Percentiles rank a stretch among this genome's conserved stretches.
phyloP scores from a whole-genome alignment of 2,888 invertebrate species.

The Drosophila demipolita region DNA sequence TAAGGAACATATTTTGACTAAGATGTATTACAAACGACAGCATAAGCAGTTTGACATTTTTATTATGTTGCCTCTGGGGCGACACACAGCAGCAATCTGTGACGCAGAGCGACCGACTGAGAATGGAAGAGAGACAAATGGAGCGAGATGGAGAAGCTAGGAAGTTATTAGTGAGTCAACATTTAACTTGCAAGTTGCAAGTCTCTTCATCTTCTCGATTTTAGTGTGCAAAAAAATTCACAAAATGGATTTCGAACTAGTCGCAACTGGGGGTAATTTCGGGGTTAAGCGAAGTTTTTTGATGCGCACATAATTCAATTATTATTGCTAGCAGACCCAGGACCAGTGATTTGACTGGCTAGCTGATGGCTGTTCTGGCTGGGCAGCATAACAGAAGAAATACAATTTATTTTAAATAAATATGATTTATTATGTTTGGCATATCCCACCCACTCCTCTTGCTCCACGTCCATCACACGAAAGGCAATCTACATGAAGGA shows the following conservation, averaged over 20 bases:
- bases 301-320: slow-evolving; percentile 72
- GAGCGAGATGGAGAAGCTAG: not conserved
- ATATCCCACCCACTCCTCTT: slow-evolving; percentile 20
- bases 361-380: slow-evolving; percentile 6
- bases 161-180: slow-evolving; percentile 29
- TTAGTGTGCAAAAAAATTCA: slow-evolving; percentile 35
- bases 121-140: not conserved
- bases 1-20: slow-evolving; percentile 75
- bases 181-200: slow-evolving; percentile 42
- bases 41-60: slow-evolving; percentile 81
- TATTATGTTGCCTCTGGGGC: slow-evolving; percentile 67
- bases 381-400: slow-evolving; percentile 34
- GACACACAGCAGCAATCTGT: slow-evolving; percentile 4
- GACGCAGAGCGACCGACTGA: not conserved
- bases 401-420: slow-evolving; percentile 79
- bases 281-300: slow-evolving; percentile 31
- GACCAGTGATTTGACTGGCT: slow-evolving; percentile 45
- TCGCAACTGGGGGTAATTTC: slow-evolving; percentile 2
- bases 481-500: slow-evolving; percentile 66
- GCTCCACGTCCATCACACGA: slow-evolving; percentile 13
- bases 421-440: slow-evolving; percentile 78
- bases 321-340: slow-evolving; percentile 59
- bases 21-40: slow-evolving; percentile 78
- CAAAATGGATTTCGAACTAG: slow-evolving; percentile 37
- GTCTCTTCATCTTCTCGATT: slow-evolving; percentile 36